A percentile compares a stretch with the other conserved stretches of the same genome.
Conservation (phyloP, 2,888 invertebrate species). For the Cancer borealis region DNA sequence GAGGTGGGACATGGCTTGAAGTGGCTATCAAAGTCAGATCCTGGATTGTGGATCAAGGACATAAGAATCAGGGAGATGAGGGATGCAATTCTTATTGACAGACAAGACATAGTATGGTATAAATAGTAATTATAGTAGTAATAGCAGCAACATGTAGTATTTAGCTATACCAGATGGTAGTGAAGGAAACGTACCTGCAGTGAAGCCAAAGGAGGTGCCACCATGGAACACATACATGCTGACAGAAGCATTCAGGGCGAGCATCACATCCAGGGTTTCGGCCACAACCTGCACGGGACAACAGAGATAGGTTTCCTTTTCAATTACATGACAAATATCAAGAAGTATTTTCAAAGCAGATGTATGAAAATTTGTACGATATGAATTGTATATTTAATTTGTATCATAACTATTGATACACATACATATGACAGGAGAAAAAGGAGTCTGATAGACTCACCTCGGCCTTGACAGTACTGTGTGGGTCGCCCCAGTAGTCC, state of each 20-base stretch:
- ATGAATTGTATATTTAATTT: no score
- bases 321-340: no score
- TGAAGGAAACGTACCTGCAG: slow-evolving; percentile 65
- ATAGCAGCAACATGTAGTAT: not conserved
- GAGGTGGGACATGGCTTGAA: slow-evolving; percentile 88
- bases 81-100: not conserved
- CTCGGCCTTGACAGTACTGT: slow-evolving; percentile 83
- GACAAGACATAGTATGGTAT: not conserved
- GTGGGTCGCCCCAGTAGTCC: slow-evolving; percentile 90
- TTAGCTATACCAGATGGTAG: not conserved
- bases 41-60: slow-evolving; percentile 59
- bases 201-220: slow-evolving; percentile 80
- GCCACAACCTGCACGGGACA: slow-evolving; percentile 37
- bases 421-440: no score
- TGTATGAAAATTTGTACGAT: no score
- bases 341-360: no score
- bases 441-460: slow-evolving; percentile 31
- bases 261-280: slow-evolving; percentile 83
- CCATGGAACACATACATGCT: slow-evolving; percentile 81
- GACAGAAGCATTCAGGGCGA: slow-evolving; percentile 80
- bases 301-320: no score
- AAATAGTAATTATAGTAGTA: not conserved
- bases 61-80: not conserved
- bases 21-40: slow-evolving; percentile 76
- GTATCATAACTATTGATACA: no score